Percentiles rank a stretch among this genome's conserved stretches.
Conservation (phyloP, 2,113 vertebrate genomes). For the Pitta sordida region DNA sequence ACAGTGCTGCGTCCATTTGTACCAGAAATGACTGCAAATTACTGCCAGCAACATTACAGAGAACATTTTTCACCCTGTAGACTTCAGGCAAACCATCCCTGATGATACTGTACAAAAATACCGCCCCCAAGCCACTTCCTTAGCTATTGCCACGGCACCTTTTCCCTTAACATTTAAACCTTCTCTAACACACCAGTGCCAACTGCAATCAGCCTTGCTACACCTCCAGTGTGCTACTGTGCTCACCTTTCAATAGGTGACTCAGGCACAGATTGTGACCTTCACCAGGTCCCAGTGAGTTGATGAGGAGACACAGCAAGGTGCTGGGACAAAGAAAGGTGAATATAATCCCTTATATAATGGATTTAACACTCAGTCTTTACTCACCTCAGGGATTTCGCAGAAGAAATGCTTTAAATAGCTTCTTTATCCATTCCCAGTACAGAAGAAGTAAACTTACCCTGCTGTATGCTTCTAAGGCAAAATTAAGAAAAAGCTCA, state of each 20-base stretch:
- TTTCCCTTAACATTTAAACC: neutral
- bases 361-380: neutral
- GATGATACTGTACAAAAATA: neutral
- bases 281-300: neutral
- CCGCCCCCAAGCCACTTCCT: neutral
- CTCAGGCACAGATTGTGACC: neutral
- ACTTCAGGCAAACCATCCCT: neutral
- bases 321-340: neutral
- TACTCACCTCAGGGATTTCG: neutral
- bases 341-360: neutral
- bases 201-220: neutral
- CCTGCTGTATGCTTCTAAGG: neutral
- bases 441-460: neutral
- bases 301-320: neutral
- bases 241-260: neutral
- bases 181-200: neutral
- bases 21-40: slow-evolving; percentile 23
- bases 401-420: neutral
- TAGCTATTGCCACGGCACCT: neutral
- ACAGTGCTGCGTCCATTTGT: neutral
- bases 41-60: slow-evolving; percentile 2
- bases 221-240: neutral
- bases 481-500: neutral
- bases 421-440: neutral
- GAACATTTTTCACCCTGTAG: slow-evolving; percentile 1